Evolutionary conservation across 2,888 invertebrate species (phyloP), one percentile per base, ranked within the genome.

Genomic region (Epinotia demarniana): DNA sequence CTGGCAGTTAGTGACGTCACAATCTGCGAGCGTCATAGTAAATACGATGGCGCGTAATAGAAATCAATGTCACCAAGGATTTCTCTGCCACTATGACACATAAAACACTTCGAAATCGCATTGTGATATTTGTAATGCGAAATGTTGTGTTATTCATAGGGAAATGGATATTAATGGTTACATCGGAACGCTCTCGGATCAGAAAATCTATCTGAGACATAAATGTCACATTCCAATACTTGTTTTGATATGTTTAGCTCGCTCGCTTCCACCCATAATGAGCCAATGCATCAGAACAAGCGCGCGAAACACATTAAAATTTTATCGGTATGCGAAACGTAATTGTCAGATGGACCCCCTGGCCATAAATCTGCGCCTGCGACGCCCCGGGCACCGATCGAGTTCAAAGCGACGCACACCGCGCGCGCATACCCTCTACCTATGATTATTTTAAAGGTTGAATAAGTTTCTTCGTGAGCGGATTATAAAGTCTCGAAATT

Each of bases 161-260:
- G 49, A 58, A 64, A 60, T 69, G 55, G n/a, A 68, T 68, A 63
- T 63, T 74, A 79, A 78, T 77, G 71, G 77, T 33, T 77, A 76
- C 73, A 78, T 77, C 68, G 76, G 55, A 79, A 78, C 55, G 75
- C 74, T 66, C 68, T 79, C 53, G 57, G 55, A 68, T 67, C 49
- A 49, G 49, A 1, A 0, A 16, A 49, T 49, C 49, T 13, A 16
- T 49, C 16, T 49, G 13, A 13, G 16, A 49, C 13, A 49, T 49
- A 16, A 4, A 49, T 49, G 16, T 49, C 13, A 16, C 16, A 49
- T 49, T 49, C 16, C 16, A n/a, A n/a, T n/a, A 6, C 9, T 53
- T n/a, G 8, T 13, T 2, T 53, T 5, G 8, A 53, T n/a, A 53
- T 53, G 53, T n/a, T 53, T 53, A 8, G 53, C 53, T n/a, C n/a